phyloP scores from a whole-genome alignment of 2,113 vertebrate species.

The Riparia riparia region DNA sequence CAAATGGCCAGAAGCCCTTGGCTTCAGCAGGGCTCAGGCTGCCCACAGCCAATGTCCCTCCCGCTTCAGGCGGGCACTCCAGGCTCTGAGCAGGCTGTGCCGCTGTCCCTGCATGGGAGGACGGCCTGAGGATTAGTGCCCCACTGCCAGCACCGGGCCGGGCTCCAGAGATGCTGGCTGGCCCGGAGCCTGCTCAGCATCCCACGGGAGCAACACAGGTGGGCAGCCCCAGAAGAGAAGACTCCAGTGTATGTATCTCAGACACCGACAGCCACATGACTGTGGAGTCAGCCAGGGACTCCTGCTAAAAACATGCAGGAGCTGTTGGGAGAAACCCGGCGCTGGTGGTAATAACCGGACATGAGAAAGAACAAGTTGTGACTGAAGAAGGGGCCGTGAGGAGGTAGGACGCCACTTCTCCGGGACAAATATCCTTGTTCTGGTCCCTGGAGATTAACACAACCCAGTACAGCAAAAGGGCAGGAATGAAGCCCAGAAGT shows the following conservation, averaged over 20 bases:
- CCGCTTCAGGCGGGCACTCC: background rate
- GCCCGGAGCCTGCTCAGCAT: background rate
- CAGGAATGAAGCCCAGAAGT: background rate
- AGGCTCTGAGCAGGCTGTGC: background rate
- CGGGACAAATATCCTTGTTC: background rate
- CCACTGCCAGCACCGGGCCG: accelerated
- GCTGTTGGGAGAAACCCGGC: background rate
- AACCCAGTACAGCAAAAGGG: accelerated
- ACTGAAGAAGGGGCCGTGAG: background rate
- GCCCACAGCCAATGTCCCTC: accelerated
- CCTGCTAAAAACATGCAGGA: background rate
- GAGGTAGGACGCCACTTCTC: background rate
- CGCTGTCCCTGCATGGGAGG: accelerated
- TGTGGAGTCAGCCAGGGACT: background rate
- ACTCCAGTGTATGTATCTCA: background rate
- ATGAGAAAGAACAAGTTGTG: background rate
- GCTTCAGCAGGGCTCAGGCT: too few relatives aligned
- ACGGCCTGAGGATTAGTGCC: background rate
- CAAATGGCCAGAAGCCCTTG: background rate
- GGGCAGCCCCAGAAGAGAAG: background rate
- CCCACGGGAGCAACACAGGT: background rate
- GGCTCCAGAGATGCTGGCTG: too few relatives aligned
- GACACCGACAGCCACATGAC: accelerated
- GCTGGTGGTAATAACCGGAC: background rate
- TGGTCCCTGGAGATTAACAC: background rate